Base-by-base conservation (phyloP, 2,797 vertebrate species). In the Rhabdomys pumilio region DNA sequence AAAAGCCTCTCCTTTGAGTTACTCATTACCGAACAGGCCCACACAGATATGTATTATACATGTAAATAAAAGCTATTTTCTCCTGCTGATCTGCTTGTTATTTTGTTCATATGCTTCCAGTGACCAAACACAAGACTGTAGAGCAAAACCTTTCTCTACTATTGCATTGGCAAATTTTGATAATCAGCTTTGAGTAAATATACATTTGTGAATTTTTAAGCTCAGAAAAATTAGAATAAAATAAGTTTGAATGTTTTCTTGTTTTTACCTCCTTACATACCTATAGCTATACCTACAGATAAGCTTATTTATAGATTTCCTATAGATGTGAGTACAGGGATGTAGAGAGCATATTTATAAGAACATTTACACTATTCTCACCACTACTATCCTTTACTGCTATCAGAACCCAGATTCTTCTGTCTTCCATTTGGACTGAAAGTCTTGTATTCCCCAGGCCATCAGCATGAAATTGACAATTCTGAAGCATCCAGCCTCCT, bases 191-290 rank as follows among this genome's bases (percentile, higher is more conserved):
- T 90, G n/a, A 79, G 38, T 90, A 81, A 73, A 81, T 90, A 53
- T 12, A 57, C 55, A 29, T 41, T 92, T 89, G 72, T 55, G 59
- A 96, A 79, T 63, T 91, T 47, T 94, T 89, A 88, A 69, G 31
- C 15, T 72, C 19, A 29, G 38, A 72, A 29, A 38, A 88, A 73
- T 73, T 57, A 73, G 47, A 57, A 57, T 55, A 87, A 55, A 87
- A 69, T 22, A 89, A n/a, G 2, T 63, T 47, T n/a, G 41, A 77
- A 47, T 3, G 1, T 76, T 61, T 88, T 89, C 13, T 61, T 89
- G 72, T 63, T 77, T 77, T 63, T 26, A 72, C 53, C 11, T 10
- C 41, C 22, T 89, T 77, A 47, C 19, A n/a, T 63, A n/a, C 41
- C 57, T 47, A 19, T 24, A 63, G 73, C 24, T 89, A n/a, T 63